These are phyloP conservation scores for Pangasius mekongensis DNA, from an alignment of 2,797 vertebrate genomes.

Conservation along the genomic window DNA sequence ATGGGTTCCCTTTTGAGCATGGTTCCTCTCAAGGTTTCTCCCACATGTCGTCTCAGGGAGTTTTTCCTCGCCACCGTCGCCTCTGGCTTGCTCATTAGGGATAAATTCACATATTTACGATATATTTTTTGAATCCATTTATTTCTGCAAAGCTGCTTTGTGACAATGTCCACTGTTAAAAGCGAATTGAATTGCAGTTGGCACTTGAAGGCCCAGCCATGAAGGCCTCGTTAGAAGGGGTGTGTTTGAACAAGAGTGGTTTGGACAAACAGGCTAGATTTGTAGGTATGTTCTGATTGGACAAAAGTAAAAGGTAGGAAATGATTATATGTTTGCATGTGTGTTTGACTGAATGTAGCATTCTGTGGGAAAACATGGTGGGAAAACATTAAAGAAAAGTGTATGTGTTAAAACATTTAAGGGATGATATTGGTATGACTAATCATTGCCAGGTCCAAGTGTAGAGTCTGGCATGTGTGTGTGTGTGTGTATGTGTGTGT, in stretches of 20 bases:
- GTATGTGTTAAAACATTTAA: background rate
- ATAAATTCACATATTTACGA: too few relatives aligned
- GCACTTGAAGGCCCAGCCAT: background rate
- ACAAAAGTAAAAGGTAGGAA: background rate
- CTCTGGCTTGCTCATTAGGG: too few relatives aligned
- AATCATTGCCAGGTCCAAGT: background rate
- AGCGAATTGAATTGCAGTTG: too few relatives aligned
- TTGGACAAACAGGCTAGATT: background rate
- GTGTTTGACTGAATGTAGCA: background rate
- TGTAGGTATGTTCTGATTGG: background rate
- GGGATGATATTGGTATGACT: background rate
- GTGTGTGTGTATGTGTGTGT: background rate
- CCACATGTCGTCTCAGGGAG: too few relatives aligned
- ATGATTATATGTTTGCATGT: background rate
- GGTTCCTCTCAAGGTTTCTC: too few relatives aligned
- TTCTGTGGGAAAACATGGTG: background rate
- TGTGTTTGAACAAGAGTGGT: background rate
- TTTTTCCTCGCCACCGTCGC: too few relatives aligned
- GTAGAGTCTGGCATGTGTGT: background rate
- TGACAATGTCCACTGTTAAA: too few relatives aligned
- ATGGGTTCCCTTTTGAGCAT: too few relatives aligned
- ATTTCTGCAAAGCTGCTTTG: too few relatives aligned
- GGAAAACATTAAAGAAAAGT: background rate
- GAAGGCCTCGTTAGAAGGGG: background rate
- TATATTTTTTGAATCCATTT: too few relatives aligned